Base-by-base conservation (phyloP, 2,113 vertebrate genomes). In the Aphelocoma coerulescens region DNA sequence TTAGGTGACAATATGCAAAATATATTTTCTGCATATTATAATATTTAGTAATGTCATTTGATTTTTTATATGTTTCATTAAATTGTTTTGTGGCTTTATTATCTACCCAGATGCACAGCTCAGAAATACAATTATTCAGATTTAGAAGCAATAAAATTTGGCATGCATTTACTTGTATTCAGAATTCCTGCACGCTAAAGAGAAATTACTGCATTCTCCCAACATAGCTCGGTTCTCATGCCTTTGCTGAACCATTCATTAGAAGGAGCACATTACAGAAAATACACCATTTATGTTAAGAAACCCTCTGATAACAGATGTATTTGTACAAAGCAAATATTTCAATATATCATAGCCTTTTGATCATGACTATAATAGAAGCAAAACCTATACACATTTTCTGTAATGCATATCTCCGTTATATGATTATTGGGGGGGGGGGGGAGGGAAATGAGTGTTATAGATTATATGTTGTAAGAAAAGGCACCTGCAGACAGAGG, bases 61-160 rank as follows among this genome's bases (percentile, higher is more conserved):
- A 98, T 98, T 98, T 98, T 98, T 98, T 98, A 98, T 98, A 98
- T 98, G 98, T 98, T 98, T 98, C 98, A 98, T 98, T 98, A 98
- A 98, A 98, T 98, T 98, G 98, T 98, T 98, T 98, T 98, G 98
- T 98, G 97, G 97, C 97, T 98, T 98, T 98, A 98, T 98, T 98
- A 98, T 98, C 98, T 98, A 98, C 97, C 97, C 98, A 98, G 98
- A 98, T 98, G 98, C 98, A 98, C 97, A 97, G 98, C 97, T 96
- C 97, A 98, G 98, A 98, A 98, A 98, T 98, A 98, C 98, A 98
- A 98, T 98, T 98, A 98, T 98, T 98, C 98, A 98, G 97, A 98
- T 98, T 98, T 98, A 98, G 98, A 98, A 97, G 97, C 98, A 98
- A 98, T 98, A 98, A 98, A 98, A 98, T 98, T 98, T 98, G 98